These are phyloP conservation scores for Micrasema longulum DNA, from an alignment of 1,140 invertebrate species.

Conservation along the genomic window DNA sequence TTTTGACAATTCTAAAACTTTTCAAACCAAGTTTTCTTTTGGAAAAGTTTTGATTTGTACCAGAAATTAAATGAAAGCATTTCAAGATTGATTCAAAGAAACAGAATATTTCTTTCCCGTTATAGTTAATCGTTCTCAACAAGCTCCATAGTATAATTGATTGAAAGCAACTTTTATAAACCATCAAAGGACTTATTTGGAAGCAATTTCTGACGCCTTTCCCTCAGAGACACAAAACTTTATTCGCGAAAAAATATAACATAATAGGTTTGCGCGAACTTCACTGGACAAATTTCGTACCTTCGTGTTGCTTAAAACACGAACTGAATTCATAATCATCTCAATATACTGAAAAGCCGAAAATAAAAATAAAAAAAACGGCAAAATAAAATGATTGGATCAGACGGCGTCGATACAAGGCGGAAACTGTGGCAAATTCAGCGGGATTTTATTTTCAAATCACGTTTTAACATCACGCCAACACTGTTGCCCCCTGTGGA, in stretches of 20 bases:
- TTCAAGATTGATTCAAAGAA: not conserved
- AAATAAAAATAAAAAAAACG: conserved; percentile 34
- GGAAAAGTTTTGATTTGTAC: too few species aligned
- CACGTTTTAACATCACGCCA: conserved; percentile 32
- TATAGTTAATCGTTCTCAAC: not conserved
- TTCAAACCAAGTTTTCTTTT: too few species aligned
- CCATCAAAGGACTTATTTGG: conserved; percentile 17
- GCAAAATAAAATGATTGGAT: conserved; percentile 8
- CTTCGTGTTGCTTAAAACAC: conserved; percentile 16
- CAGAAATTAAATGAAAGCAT: too few species aligned
- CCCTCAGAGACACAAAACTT: conserved; percentile 10
- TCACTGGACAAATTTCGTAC: conserved; percentile 10
- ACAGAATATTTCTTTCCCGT: not conserved
- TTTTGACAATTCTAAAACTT: too few species aligned
- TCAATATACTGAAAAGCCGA: conserved; percentile 30
- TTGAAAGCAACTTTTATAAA: conserved; percentile 22
- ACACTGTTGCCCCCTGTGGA: conserved; percentile 15
- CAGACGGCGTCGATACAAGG: not conserved
- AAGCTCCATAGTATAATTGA: conserved; percentile 9
- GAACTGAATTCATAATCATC: conserved; percentile 29
- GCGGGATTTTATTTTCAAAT: conserved; percentile 24
- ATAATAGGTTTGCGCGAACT: not conserved
- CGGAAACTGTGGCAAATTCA: not conserved
- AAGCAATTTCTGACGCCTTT: conserved; percentile 2
- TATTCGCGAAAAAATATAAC: conserved; percentile 9